Evolutionary conservation across 1,140 invertebrate genomes (phyloP).

Genomic region (Phthorimaea operculella): DNA sequence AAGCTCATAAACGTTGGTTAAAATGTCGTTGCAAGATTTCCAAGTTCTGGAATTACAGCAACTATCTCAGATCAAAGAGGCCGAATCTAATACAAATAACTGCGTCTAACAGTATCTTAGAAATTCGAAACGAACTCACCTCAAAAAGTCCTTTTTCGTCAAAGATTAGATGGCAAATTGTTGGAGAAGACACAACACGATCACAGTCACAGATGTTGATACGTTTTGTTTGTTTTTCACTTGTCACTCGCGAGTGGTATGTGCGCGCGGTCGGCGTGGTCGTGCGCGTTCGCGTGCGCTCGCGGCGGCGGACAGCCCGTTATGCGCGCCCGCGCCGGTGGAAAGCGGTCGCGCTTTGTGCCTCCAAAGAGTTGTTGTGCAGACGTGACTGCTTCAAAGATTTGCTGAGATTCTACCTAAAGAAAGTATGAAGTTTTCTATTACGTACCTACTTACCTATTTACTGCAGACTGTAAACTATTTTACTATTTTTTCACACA

Average conservation of each 20-base stretch:
- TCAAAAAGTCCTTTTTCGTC: not conserved
- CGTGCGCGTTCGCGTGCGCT: slow-evolving; percentile 7
- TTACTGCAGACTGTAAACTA: too few relatives aligned
- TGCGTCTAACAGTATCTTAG: too few relatives aligned
- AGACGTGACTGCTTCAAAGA: not conserved
- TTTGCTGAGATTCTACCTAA: not conserved
- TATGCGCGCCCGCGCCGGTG: slow-evolving; percentile 12
- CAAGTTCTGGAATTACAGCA: not conserved
- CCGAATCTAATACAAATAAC: not conserved
- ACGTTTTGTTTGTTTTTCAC: not conserved
- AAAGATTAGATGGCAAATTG: not conserved
- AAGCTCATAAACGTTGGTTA: not conserved
- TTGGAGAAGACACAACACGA: not conserved
- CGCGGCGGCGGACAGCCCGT: not conserved
- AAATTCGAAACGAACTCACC: not conserved
- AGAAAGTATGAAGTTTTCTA: too few relatives aligned
- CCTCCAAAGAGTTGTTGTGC: not conserved
- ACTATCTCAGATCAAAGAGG: not conserved
- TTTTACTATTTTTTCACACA: too few relatives aligned
- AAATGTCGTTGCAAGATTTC: not conserved
- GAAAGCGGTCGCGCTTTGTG: slow-evolving; percentile 14
- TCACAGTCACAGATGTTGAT: not conserved
- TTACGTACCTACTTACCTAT: too few relatives aligned
- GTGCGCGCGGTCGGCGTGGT: not conserved
- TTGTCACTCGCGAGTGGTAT: not conserved